A percentile compares a stretch with the other conserved stretches of the same genome.
Conservation (phyloP, 2,888 invertebrate genomes). For the Drosophila ochracea region DNA sequence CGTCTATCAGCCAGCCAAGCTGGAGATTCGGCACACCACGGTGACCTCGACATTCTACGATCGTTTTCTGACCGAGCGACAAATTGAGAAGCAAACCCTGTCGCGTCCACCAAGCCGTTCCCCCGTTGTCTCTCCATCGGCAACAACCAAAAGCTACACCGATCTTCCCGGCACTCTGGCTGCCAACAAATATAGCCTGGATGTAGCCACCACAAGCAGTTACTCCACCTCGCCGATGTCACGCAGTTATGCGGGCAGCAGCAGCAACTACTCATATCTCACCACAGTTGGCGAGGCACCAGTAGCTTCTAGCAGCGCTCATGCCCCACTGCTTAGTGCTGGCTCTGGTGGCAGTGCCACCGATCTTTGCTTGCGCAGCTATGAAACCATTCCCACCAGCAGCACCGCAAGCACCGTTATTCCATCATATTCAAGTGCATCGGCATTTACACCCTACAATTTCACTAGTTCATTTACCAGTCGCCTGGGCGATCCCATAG, state of each 20-base stretch:
- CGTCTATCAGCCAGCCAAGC: slow-evolving; percentile 82
- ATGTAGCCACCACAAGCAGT: slow-evolving; percentile 34
- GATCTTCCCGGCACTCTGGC: slow-evolving; percentile 60
- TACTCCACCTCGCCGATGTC: slow-evolving; percentile 52
- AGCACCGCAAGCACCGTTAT: slow-evolving; percentile 18
- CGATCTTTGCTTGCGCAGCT: slow-evolving; percentile 70
- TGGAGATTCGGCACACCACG: slow-evolving; percentile 85
- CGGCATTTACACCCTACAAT: slow-evolving; percentile 57
- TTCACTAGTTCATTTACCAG: slow-evolving; percentile 51
- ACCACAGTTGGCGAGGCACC: slow-evolving; percentile 35
- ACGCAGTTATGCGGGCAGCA: slow-evolving; percentile 55
- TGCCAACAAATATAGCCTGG: slow-evolving; percentile 33
- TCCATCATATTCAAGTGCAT: slow-evolving; percentile 57
- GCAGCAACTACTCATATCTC: slow-evolving; percentile 75
- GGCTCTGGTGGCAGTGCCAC: slow-evolving; percentile 22
- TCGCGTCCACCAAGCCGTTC: slow-evolving; percentile 79
- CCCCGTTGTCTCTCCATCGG: slow-evolving; percentile 80
- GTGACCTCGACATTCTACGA: slow-evolving; percentile 85
- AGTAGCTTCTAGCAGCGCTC: slow-evolving; percentile 8
- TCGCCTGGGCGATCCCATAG: slow-evolving; percentile 42
- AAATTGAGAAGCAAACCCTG: slow-evolving; percentile 81
- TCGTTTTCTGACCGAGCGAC: slow-evolving; percentile 84
- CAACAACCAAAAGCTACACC: slow-evolving; percentile 75
- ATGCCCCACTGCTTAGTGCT: slow-evolving; percentile 1
- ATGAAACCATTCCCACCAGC: slow-evolving; percentile 70